Evolutionary conservation across 2,113 vertebrate species (phyloP), one percentile per base, ranked within the genome.

Genomic region (Cynopterus brachyotis): DNA sequence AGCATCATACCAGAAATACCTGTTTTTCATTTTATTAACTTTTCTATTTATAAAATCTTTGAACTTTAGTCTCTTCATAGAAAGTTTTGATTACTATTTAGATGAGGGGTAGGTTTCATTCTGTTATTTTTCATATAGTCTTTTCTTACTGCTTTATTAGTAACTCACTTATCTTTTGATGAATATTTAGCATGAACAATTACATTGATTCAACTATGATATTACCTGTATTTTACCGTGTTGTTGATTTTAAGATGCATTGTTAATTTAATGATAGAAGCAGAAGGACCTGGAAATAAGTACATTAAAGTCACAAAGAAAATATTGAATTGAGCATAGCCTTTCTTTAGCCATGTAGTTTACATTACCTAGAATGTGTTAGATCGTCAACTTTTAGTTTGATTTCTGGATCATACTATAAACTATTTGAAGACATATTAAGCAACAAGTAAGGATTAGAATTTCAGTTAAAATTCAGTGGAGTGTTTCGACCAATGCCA

Each of bases 391-490:
- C 20, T 15, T 98, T 84, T 73, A 30, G 12, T 96, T 93, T 92
- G 26, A 72, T 94, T 97, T 86, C 62, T 75, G 11, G 26, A 55
- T 87, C 81, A 84, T 85, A 75, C 9, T 45, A 15, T 79, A 83
- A 86, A 86, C 94, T 96, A 15, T 73, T 60, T 73, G 28, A 79
- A 95, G 32, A 82, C 57, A 73, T 88, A 42, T 57, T 83, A 73
- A 91, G 50, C 20, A 81, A 42, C 32, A 80, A 45, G 4, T 93
- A 82, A 69, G 9, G 47, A 37, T 88, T 93, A 67, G 50, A 84
- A 91, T 96, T 91, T 93, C 53, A 89, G 60, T 91, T 81, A 75
- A 76, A 93, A 76, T 70, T 88, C 5, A 67, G 26, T 76, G 35
- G 42, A 40, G 5, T 93, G 15, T 93, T 89, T 72, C 12, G 91